Evolutionary conservation across 2,888 invertebrate species (phyloP), one percentile per base, ranked within the genome.

Genomic region (Liodrosophila aerea): DNA sequence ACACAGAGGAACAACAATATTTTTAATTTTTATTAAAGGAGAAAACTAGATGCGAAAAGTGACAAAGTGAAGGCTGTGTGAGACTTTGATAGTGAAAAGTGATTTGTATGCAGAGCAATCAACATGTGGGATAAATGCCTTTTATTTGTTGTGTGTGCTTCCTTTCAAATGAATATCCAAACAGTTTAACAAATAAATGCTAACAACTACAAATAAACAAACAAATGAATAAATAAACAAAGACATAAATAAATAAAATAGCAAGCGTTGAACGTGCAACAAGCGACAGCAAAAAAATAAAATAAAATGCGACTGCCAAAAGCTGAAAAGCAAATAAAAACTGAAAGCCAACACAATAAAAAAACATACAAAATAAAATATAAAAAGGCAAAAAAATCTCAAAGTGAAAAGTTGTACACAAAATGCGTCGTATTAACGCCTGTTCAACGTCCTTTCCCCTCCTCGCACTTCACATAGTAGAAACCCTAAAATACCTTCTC

Each of bases 361-460:
- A 22, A 22, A 22, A 22, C 5, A 22, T 22, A 22, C 22, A 22
- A 76, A 78, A 76, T 66, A 76, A 34, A 34, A 34, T 9, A 39
- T 36, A 40, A 61, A 58, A 51, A 57, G 39, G 45, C 63, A 71
- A 47, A 34, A 43, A 78, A 81, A 85, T 76, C 76, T 76, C 64
- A 83, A 85, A 85, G 80, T 83, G 80, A 81, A 81, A 81, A 81
- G 80, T 85, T 85, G 83, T 67, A 73, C 68, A 73, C 71, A 73
- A 81, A 81, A 83, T 80, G 85, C 76, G 76, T 76, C 63, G 73
- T 80, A 80, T 81, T 83, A 81, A 65, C 76, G 67, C 67, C 58
- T 41, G 45, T 51, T 53, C 49, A 15, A 3, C 18, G 4, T 7
- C 22, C 15, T 7, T 7, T 9, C 29, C 4, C 43, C 13, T 8